These are phyloP conservation scores for Sussaba pulchella DNA, from an alignment of 2,888 invertebrate species.

Conservation along the genomic window DNA sequence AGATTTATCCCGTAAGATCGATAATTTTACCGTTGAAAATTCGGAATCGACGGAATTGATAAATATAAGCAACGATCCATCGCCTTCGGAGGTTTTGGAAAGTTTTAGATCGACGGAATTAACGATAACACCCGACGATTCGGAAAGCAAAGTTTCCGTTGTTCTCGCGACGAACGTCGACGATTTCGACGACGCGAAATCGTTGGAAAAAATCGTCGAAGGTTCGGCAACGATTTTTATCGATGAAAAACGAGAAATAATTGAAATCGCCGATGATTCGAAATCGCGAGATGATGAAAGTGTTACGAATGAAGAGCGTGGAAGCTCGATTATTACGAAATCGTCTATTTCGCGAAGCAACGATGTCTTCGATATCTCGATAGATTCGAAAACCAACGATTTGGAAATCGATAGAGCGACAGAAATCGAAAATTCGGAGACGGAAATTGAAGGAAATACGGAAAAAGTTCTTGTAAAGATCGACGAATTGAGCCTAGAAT, in stretches of 20 bases:
- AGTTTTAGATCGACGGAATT: slow-evolving; percentile 26
- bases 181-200: slow-evolving; percentile 23
- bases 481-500: background rate
- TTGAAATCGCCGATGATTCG: background rate
- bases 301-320: background rate
- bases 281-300: slow-evolving; percentile 1
- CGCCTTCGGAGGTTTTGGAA: slow-evolving; percentile 24
- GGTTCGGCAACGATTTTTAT: background rate
- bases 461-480: background rate
- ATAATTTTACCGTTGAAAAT: slow-evolving; percentile 32
- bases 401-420: background rate
- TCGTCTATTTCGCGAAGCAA: background rate
- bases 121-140: slow-evolving; percentile 55
- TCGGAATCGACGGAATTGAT: slow-evolving; percentile 25
- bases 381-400: slow-evolving; percentile 8
- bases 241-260: background rate
- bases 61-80: background rate
- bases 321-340: background rate
- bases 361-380: background rate
- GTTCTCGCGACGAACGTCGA: slow-evolving; percentile 51
- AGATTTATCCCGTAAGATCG: slow-evolving; percentile 9
- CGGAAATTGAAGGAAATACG: background rate
- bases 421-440: slow-evolving; percentile 1
- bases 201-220: slow-evolving; percentile 2
- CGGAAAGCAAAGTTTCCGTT: slow-evolving; percentile 55